phyloP scores from a whole-genome alignment of 2,888 invertebrate species.

The Andrena marginata region DNA sequence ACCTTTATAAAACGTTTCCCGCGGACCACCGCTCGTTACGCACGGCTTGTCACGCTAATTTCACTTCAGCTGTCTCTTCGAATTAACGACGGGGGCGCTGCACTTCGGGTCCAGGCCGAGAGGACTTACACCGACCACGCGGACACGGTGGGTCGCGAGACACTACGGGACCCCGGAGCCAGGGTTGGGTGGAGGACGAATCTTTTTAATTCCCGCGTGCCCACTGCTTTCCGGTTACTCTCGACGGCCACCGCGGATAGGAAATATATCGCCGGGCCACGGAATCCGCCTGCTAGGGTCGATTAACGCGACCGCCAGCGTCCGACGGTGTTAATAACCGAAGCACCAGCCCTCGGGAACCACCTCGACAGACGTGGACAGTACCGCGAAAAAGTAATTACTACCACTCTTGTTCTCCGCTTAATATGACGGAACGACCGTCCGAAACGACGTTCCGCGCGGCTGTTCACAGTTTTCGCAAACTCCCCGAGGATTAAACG shows the following conservation, averaged over 20 bases:
- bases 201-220: not conserved
- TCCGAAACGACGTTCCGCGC: conserved; percentile 54
- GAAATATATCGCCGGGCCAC: conserved; percentile 47
- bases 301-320: conserved; percentile 57
- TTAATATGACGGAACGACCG: conserved; percentile 62
- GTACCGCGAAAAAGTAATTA: conserved; percentile 73
- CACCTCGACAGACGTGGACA: conserved; percentile 65
- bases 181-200: too few relatives aligned
- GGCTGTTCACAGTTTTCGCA: conserved; percentile 28
- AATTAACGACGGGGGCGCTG: not conserved
- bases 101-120: too few relatives aligned
- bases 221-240: not conserved
- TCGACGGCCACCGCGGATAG: conserved; percentile 1
- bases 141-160: too few relatives aligned
- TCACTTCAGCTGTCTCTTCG: too few relatives aligned
- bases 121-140: too few relatives aligned
- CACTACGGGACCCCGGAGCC: too few relatives aligned
- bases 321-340: conserved; percentile 67
- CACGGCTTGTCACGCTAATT: too few relatives aligned
- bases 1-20: not conserved
- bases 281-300: conserved; percentile 39
- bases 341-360: conserved; percentile 43
- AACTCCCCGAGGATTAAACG: conserved; percentile 31
- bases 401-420: conserved; percentile 66
- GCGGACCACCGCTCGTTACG: too few relatives aligned